These are phyloP conservation scores for Micrasema longulum DNA, from an alignment of 1,140 invertebrate species.

Conservation along the genomic window DNA sequence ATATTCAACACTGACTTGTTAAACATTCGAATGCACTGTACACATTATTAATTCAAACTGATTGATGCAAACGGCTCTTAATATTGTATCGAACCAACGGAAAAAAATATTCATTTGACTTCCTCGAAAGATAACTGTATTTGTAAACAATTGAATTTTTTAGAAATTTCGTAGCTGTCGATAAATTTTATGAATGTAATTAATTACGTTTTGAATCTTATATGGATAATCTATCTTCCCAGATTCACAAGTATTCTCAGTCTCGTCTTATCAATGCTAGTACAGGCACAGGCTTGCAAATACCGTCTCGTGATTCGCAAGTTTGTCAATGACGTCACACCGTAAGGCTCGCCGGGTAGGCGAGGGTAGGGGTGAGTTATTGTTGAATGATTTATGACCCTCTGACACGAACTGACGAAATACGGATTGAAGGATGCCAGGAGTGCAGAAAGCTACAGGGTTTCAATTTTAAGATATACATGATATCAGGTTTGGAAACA, in stretches of 20 bases:
- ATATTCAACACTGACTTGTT: too few relatives aligned
- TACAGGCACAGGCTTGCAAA: constrained; percentile 44
- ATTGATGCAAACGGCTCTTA: too few relatives aligned
- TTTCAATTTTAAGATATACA: constrained; percentile 3
- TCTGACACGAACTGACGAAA: constrained; percentile 40
- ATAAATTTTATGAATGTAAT: too few relatives aligned
- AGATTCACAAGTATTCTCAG: neutral
- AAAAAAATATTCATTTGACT: too few relatives aligned
- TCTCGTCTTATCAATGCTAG: constrained; percentile 45
- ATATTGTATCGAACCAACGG: too few relatives aligned
- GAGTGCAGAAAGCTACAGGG: constrained; percentile 7
- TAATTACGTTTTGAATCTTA: too few relatives aligned
- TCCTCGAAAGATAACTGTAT: too few relatives aligned
- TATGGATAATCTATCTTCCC: neutral
- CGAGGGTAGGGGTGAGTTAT: neutral
- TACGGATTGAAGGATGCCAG: constrained; percentile 3
- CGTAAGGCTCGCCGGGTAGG: neutral
- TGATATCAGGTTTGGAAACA: too few relatives aligned
- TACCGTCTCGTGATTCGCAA: constrained; percentile 37
- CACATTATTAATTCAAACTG: too few relatives aligned
- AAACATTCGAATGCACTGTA: too few relatives aligned
- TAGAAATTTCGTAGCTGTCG: too few relatives aligned
- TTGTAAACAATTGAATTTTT: too few relatives aligned
- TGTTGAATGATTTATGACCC: constrained; percentile 48
- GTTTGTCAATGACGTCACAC: constrained; percentile 46